Conservation (phyloP, 2,888 invertebrate species). For the Monoplex corrugatus region DNA sequence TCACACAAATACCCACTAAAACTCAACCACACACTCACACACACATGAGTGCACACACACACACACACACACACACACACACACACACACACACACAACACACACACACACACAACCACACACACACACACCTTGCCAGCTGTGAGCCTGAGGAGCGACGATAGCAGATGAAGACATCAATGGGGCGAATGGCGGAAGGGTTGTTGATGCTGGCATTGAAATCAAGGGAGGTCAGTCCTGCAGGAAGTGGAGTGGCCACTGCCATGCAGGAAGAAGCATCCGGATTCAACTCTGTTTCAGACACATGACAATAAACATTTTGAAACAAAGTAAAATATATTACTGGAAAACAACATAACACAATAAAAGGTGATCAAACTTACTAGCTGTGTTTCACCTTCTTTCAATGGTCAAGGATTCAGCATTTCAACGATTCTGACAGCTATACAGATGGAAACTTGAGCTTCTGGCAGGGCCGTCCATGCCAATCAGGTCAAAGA, state of each 20-base stretch:
- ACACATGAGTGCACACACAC: not conserved
- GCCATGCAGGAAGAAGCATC: not conserved
- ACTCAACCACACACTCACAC: not conserved
- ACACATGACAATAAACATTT: too few species aligned
- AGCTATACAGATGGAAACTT: too few species aligned
- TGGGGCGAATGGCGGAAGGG: conserved; percentile 69
- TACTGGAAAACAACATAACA: too few species aligned
- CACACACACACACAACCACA: not conserved
- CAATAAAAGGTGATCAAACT: too few species aligned
- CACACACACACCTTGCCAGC: conserved; percentile 86
- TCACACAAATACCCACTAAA: not conserved
- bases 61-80: not conserved
- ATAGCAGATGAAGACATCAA: conserved; percentile 99
- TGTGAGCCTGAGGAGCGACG: conserved; percentile 98
- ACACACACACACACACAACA: not conserved
- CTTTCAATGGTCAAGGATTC: too few species aligned
- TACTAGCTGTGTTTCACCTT: too few species aligned
- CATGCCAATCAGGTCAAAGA: too few species aligned
- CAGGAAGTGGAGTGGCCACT: conserved; percentile 26
- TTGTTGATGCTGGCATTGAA: conserved; percentile 53
- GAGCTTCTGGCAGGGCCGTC: too few species aligned
- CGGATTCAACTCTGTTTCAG: conserved; percentile 36
- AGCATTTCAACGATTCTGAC: too few species aligned
- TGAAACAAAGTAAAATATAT: too few species aligned
- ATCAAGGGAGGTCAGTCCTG: conserved; percentile 48